Evolutionary conservation across 2,113 vertebrate genomes (phyloP).

Genomic region (Prochilodus magdalenae): DNA sequence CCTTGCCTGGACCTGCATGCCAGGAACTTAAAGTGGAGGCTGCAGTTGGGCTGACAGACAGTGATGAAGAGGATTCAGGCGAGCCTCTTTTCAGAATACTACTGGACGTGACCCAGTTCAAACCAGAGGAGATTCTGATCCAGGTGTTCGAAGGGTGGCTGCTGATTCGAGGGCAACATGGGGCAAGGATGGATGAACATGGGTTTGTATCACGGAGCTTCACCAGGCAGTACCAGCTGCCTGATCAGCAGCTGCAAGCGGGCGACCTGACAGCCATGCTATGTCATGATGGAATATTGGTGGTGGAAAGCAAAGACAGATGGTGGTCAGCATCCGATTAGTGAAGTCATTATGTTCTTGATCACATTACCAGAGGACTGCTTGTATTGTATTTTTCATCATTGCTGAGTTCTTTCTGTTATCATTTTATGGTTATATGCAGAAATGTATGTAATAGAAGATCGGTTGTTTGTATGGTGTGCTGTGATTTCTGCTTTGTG

Average conservation of each 20-base stretch:
- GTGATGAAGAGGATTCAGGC: constrained; percentile 35
- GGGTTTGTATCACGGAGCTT: constrained; percentile 82
- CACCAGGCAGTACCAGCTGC: constrained; percentile 81
- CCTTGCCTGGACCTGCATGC: constrained; percentile 77
- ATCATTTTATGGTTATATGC: not conserved
- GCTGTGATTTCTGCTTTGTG: not conserved
- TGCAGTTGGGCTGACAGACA: not conserved
- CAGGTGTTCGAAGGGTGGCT: constrained; percentile 88
- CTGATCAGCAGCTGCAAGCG: constrained; percentile 70
- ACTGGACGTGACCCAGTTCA: constrained; percentile 85
- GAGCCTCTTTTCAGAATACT: constrained; percentile 73
- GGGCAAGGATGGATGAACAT: constrained; percentile 82
- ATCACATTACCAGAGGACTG: not conserved
- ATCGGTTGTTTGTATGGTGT: not conserved
- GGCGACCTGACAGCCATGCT: constrained; percentile 78
- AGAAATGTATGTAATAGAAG: not conserved
- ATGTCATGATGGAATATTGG: constrained; percentile 85
- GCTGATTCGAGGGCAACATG: constrained; percentile 81
- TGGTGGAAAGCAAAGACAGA: constrained; percentile 78
- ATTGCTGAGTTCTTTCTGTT: not conserved
- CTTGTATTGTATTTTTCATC: not conserved
- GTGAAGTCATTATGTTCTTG: not conserved
- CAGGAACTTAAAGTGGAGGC: constrained; percentile 36
- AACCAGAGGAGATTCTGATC: constrained; percentile 86
- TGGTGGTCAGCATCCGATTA: constrained; percentile 47